A percentile compares a stretch with the other conserved stretches of the same genome.
Evolutionary conservation across 1,140 invertebrate genomes (phyloP).

Genomic region (Drosophila funebris): DNA sequence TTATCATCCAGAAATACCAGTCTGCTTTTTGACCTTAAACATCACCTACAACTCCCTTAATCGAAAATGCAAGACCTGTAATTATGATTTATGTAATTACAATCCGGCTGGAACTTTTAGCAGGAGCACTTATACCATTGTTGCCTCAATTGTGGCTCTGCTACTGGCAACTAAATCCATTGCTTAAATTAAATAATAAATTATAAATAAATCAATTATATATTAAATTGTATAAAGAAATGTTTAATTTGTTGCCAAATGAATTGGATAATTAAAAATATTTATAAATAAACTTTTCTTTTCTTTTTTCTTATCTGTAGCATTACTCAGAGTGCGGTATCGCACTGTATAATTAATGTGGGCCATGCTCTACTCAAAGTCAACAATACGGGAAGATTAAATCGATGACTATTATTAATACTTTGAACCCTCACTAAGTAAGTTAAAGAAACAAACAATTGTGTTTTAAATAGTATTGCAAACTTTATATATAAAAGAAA

Average conservation of each 20-base stretch:
- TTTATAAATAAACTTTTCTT: too few relatives aligned
- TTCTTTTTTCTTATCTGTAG: neutral
- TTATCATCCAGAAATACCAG: slow-evolving; percentile 15
- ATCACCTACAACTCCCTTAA: neutral
- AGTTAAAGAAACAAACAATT: too few relatives aligned
- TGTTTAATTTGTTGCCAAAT: too few relatives aligned
- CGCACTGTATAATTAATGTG: neutral
- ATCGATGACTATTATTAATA: too few relatives aligned
- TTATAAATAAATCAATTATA: neutral
- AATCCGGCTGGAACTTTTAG: slow-evolving; percentile 56
- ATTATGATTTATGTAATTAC: slow-evolving; percentile 34
- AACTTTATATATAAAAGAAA: too few relatives aligned
- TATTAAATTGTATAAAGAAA: too few relatives aligned
- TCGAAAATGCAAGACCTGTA: slow-evolving; percentile 8
- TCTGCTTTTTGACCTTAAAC: slow-evolving; percentile 26
- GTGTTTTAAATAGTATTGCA: too few relatives aligned
- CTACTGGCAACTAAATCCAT: slow-evolving; percentile 19
- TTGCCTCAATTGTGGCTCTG: slow-evolving; percentile 32
- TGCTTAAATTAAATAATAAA: neutral
- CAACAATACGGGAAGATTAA: neutral
- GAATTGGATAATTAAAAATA: too few relatives aligned
- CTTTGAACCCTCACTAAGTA: too few relatives aligned
- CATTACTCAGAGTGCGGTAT: neutral
- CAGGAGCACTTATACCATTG: slow-evolving; percentile 48
- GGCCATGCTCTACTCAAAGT: neutral